Base-by-base conservation (phyloP, 2,113 vertebrate genomes). In the Thunnus maccoyii region DNA sequence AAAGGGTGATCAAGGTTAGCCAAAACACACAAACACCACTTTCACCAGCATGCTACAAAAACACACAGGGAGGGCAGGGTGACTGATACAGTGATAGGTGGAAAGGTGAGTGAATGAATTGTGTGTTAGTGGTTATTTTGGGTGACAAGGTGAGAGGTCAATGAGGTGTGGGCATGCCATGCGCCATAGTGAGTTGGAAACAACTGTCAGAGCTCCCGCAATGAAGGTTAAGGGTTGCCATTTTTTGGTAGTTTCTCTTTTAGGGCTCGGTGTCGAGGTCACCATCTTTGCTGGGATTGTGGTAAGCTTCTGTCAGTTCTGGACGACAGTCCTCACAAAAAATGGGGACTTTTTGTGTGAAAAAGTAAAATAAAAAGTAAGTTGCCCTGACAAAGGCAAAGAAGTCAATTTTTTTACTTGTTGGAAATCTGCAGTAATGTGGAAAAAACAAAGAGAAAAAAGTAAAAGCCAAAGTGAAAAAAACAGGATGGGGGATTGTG, bases 81-180 rank as follows among this genome's bases (percentile, higher is more conserved):
- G 90, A 76, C 78, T 87, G 91, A 77, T 3, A 78, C 22, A 32
- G 80, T 80, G 89, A 86, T 0, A 69, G 68, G 60, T 88, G 92
- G 72, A 67, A 72, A 30, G 75, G 80, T 86, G 85, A 83, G 70
- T 86, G 80, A 83, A 85, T 86, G 92, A 84, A 93, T 91, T 93
- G 87, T 90, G 92, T 94, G 93, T 93, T 93, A 94, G 93, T 93
- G 90, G 92, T 93, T 92, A 93, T 92, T 89, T 70, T 86, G 68
- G 76, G 85, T 92, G 84, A 75, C 68, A 71, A 61, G 82, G 76
- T 87, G 86, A 76, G 9, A 73, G 68, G 83, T 86, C 86, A 85
- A 96, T 95, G 89, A 95, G 87, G 92, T 89, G 95, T 95, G 94
- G 95, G 94, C 97, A 98, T 97, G 97, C 97, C 97, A 98, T 98